Base-by-base conservation (phyloP, 2,888 invertebrate genomes). In the Petrolisthes cinctipes region DNA sequence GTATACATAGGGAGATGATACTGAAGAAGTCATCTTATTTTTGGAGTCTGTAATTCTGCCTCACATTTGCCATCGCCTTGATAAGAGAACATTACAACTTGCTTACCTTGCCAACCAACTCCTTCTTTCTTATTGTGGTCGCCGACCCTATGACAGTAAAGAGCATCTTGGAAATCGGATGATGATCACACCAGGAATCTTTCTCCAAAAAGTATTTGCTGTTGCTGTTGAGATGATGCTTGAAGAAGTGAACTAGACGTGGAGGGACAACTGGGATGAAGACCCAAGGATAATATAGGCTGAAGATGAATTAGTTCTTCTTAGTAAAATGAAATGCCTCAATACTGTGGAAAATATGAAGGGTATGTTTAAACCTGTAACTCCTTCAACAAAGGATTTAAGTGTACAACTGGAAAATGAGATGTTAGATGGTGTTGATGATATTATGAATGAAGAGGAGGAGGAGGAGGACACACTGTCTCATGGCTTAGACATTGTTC, bases 51-150 rank as follows among this genome's bases (percentile, higher is more conserved):
- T n/a, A n/a, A 71, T 71, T n/a, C 23, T 84, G 78, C 84, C 84
- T 7, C 84, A 84, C 54, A 11, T 37, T 0, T 51, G 66, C 17
- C 51, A 11, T 0, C 3, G 57, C 4, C 23, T 84, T 17, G 20
- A 17, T 7, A 11, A 7, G 5, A 61, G 78, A 66, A 68, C 66
- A 5, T 14, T 23, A 7, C 66, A 78, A 20, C 78, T 84, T 11
- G 73, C 20, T 57, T 57, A 53, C 11, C 23, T 78, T 75, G 66
- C 66, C 9, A 84, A 84, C n/a, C 84, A 84, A 14, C n/a, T 84
- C 3, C 66, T 84, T 23, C 51, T 84, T 51, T 20, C 53, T 9
- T 14, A 17, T 20, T 78, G 53, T 5, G 78, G 78, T 7, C 51
- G 53, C n/a, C 61, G 54, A 5, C 9, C 4, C 6, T 61, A 20